phyloP scores from a whole-genome alignment of 1,140 invertebrate species.

The Diprion similis region DNA sequence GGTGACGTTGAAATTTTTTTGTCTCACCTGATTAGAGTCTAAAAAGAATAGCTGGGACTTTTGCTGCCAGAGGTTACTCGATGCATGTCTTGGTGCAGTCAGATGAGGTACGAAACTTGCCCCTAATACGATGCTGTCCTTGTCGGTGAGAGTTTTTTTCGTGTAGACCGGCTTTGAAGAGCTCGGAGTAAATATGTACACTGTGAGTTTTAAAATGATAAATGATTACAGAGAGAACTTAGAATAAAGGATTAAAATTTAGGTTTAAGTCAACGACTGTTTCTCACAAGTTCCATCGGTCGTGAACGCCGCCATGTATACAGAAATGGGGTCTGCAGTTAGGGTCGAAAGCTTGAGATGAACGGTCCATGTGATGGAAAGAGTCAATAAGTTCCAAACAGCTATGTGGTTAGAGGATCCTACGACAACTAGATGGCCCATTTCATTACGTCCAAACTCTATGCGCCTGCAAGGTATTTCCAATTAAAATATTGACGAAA shows the following conservation, averaged over 20 bases:
- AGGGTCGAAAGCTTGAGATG: conserved; percentile 62
- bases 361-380: conserved; percentile 68
- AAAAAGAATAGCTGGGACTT: conserved; percentile 68
- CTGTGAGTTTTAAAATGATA: conserved; percentile 45
- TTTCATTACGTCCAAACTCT: conserved; percentile 71
- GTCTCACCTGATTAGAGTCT: conserved; percentile 61
- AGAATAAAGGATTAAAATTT: background rate
- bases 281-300: conserved; percentile 66
- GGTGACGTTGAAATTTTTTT: conserved; percentile 22
- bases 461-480: conserved; percentile 57
- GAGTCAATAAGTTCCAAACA: conserved; percentile 77
- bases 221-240: conserved; percentile 20
- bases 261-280: conserved; percentile 9
- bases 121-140: conserved; percentile 52
- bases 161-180: conserved; percentile 63
- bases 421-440: conserved; percentile 70
- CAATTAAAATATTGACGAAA: conserved; percentile 16
- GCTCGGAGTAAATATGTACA: conserved; percentile 68
- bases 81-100: conserved; percentile 52
- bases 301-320: conserved; percentile 72
- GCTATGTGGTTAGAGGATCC: conserved; percentile 65
- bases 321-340: conserved; percentile 67
- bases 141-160: conserved; percentile 57
- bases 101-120: conserved; percentile 64
- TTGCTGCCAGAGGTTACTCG: conserved; percentile 63